A percentile compares a stretch with the other conserved stretches of the same genome.
Conservation (phyloP, 2,113 vertebrate species). For the Zeus faber region DNA sequence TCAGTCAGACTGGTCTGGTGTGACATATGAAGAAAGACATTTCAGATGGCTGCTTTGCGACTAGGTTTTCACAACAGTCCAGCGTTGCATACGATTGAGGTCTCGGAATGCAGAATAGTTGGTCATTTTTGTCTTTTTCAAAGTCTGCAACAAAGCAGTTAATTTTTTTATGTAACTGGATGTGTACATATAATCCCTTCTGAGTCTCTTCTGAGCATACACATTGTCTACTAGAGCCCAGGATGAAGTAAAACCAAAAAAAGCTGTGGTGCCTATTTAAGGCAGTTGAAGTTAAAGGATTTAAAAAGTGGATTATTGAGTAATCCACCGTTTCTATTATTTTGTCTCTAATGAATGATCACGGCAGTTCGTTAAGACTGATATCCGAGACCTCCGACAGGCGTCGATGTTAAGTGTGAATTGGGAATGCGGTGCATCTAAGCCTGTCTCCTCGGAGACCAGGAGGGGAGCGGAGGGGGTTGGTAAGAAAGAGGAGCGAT, state of each 20-base stretch:
- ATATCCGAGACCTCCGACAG: conserved; percentile 59
- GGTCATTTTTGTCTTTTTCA: conserved; percentile 17
- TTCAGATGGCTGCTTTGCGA: conserved; percentile 28
- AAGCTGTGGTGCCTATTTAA: conserved; percentile 15
- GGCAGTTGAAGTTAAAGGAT: conserved; percentile 17
- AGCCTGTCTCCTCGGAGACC: conserved; percentile 41
- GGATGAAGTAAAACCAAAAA: not conserved
- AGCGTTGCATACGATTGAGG: conserved; percentile 28
- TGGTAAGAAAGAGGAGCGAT: conserved; percentile 45
- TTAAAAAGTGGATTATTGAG: too few species aligned
- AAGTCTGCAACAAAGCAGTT: conserved; percentile 21
- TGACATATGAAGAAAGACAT: conserved; percentile 23
- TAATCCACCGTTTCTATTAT: conserved; percentile 24
- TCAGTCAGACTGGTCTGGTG: conserved; percentile 28
- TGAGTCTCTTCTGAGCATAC: not conserved
- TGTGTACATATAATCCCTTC: not conserved
- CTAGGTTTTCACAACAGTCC: conserved; percentile 28
- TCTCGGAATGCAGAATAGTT: conserved; percentile 1
- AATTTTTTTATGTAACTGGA: conserved; percentile 2
- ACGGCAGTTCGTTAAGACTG: conserved; percentile 54
- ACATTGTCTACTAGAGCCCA: conserved; percentile 8
- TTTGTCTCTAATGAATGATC: conserved; percentile 59
- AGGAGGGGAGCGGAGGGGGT: conserved; percentile 14
- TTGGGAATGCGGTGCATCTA: conserved; percentile 62
- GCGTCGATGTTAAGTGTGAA: conserved; percentile 62